Conservation (phyloP, 2,888 invertebrate species). For the Ariolimax columbianus region DNA sequence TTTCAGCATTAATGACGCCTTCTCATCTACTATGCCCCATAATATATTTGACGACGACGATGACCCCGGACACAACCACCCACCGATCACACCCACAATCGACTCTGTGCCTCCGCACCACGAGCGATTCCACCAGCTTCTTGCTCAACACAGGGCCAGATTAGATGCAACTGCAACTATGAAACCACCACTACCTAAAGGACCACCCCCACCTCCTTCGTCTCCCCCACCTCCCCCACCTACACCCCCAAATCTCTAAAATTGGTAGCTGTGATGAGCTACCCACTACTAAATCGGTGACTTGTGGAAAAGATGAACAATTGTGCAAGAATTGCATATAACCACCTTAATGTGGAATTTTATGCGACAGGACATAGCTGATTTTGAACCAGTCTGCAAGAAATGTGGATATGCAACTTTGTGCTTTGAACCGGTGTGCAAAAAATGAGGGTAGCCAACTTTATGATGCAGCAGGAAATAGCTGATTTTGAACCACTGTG, state of each 20-base stretch:
- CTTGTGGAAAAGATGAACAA: no score
- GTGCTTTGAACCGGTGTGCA: no score
- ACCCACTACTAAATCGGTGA: no score
- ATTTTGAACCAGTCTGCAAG: no score
- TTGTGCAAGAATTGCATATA: no score
- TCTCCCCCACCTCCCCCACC: constrained; percentile 30
- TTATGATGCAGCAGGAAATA: no score
- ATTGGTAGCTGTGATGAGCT: no score
- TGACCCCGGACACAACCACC: constrained; percentile 6
- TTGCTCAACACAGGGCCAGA: constrained; percentile 24
- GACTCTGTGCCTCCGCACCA: constrained; percentile 31
- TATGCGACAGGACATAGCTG: no score
- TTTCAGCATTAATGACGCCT: constrained; percentile 50
- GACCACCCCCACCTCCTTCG: constrained; percentile 1
- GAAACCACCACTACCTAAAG: not conserved
- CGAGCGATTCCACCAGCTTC: constrained; percentile 31
- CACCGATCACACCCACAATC: constrained; percentile 34
- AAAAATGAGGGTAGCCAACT: no score
- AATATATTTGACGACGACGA: constrained; percentile 49
- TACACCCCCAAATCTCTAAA: not conserved
- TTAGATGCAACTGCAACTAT: not conserved
- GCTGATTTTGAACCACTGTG: no score
- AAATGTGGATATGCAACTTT: no score
- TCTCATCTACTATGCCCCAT: constrained; percentile 47
- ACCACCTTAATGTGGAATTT: no score